These are phyloP conservation scores for Nibea albiflora DNA, from an alignment of 2,113 vertebrate species.

Conservation along the genomic window DNA sequence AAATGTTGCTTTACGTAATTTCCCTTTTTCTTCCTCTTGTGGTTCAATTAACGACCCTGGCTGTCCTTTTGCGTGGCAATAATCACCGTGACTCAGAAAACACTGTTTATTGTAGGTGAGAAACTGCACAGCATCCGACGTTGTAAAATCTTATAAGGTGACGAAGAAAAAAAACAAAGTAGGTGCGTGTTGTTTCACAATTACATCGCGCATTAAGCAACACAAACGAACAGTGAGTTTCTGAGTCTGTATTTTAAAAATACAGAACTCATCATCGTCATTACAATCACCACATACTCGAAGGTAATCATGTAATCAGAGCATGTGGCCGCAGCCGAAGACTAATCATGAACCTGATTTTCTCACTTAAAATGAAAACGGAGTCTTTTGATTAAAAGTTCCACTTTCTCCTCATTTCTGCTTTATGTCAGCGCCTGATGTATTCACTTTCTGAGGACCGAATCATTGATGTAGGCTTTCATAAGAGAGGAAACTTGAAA, in stretches of 20 bases:
- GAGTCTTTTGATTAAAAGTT: slow-evolving; percentile 39
- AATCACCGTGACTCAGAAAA: slow-evolving; percentile 47
- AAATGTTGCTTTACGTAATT: slow-evolving; percentile 53
- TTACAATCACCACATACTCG: slow-evolving; percentile 36
- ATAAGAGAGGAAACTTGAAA: slow-evolving; percentile 16
- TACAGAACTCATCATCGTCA: slow-evolving; percentile 38
- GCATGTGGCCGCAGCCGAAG: slow-evolving; percentile 22
- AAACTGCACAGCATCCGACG: slow-evolving; percentile 16
- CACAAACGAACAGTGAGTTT: background rate
- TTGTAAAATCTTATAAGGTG: slow-evolving; percentile 13
- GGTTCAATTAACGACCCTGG: slow-evolving; percentile 18
- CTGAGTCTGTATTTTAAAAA: slow-evolving; percentile 4
- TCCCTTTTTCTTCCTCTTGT: slow-evolving; percentile 38
- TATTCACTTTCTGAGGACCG: slow-evolving; percentile 24
- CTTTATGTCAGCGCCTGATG: slow-evolving; percentile 27
- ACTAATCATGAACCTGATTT: slow-evolving; percentile 38
- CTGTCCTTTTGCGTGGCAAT: slow-evolving; percentile 19
- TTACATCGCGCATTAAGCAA: background rate
- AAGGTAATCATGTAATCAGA: slow-evolving; percentile 60
- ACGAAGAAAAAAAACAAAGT: slow-evolving; percentile 12
- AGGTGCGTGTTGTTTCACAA: slow-evolving; percentile 1
- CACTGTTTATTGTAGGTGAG: slow-evolving; percentile 18
- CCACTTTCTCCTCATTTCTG: background rate
- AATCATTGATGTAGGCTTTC: slow-evolving; percentile 1
- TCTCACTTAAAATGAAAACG: slow-evolving; percentile 32